A percentile compares a stretch with the other conserved stretches of the same genome.
phyloP scores from a whole-genome alignment of 2,888 invertebrate genomes.

The Acholoe squamosa region DNA sequence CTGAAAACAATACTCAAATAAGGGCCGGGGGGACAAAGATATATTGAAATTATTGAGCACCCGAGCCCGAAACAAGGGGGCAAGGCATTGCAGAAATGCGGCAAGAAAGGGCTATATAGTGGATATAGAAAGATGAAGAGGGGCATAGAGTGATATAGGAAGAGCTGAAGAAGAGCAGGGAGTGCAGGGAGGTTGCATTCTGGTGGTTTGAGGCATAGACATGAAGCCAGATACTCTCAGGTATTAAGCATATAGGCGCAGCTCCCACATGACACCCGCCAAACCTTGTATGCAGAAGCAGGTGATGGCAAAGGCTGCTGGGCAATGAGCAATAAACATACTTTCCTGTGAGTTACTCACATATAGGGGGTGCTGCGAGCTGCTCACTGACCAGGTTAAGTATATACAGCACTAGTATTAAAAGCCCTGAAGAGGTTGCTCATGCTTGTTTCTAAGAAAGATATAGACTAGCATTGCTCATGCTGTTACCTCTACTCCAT shows the following conservation, averaged over 20 bases:
- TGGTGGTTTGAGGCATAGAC: background rate
- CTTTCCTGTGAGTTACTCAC: background rate
- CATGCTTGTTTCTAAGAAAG: too few species aligned
- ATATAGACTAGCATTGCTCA: too few species aligned
- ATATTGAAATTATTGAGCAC: too few species aligned
- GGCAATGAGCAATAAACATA: slow-evolving; percentile 11
- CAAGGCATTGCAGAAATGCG: too few species aligned
- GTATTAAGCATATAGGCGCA: background rate
- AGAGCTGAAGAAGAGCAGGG: background rate
- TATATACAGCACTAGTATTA: background rate
- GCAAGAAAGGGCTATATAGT: too few species aligned
- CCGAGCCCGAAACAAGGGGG: too few species aligned
- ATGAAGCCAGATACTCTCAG: background rate
- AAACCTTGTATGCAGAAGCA: background rate
- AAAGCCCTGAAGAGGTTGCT: too few species aligned
- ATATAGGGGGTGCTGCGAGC: background rate
- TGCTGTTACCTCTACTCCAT: too few species aligned
- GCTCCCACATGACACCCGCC: background rate
- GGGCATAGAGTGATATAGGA: background rate
- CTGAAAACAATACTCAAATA: too few species aligned
- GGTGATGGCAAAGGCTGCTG: background rate
- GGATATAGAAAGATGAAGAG: background rate
- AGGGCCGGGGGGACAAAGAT: too few species aligned
- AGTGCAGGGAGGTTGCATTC: background rate
- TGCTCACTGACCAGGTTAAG: background rate